Evolutionary conservation across 2,797 vertebrate genomes (phyloP), one percentile per base, ranked within the genome.

Genomic region (Cossypha caffra): DNA sequence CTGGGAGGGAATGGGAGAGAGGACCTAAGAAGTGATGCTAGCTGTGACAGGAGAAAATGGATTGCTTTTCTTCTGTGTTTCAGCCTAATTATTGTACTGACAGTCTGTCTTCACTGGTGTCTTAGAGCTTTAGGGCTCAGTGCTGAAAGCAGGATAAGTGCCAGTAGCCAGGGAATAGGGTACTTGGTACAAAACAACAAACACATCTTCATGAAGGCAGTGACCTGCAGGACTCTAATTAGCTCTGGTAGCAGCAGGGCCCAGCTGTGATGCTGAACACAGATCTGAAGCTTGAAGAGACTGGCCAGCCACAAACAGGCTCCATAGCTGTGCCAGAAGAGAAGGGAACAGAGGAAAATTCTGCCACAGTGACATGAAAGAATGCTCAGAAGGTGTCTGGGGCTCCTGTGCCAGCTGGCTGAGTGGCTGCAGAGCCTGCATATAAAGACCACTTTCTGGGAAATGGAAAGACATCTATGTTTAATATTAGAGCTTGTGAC

Each of bases 151-250:
- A 88, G 73, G 48, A 28, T 50, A 82, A 90, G 59, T 84, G 71
- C 76, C 86, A 88, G 66, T 26, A 85, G 91, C 72, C 71, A 77
- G 58, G 51, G 48, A 76, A 88, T 25, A 43, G 66, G 37, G n/a
- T 81, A 59, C 24, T 79, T 42, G 16, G 59, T 79, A 83, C 47
- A 86, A 52, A 88, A 92, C 83, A 93, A 92, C 93, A 93, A 89
- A 96, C 88, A 89, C 54, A 76, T 75, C 74, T 63, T 82, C 83
- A 40, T 84, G 93, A 93, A 90, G 77, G 58, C 95, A 68, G 69
- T 48, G 90, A 95, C 89, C 93, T 93, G 72, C 93, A 91, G 55
- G 84, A 90, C 86, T 86, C 74, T 96, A 89, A 96, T 96, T 96
- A 96, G 78, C 69, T 91, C 52, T 95, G 87, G 81, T 95, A 94